These are phyloP conservation scores for Perodicticus potto DNA, from an alignment of 2,797 vertebrate genomes.

Conservation along the genomic window DNA sequence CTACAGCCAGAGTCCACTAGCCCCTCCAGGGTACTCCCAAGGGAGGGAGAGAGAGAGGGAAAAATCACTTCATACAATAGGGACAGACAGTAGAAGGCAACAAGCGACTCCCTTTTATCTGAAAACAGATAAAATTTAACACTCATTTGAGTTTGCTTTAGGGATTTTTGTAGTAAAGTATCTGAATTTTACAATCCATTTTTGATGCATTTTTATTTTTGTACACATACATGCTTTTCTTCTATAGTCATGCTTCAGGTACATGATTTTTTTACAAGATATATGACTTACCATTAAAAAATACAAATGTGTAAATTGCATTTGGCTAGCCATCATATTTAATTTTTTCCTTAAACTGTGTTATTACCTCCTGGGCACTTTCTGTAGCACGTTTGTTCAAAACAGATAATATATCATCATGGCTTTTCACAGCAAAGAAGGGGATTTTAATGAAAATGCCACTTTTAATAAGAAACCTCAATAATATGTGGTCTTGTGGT, in stretches of 20 bases:
- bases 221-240: conserved; percentile 53
- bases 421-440: conserved; percentile 78
- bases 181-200: neutral
- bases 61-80: neutral
- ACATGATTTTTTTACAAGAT: conserved; percentile 76
- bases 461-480: conserved; percentile 86
- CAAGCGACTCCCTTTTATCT: neutral
- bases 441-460: conserved; percentile 88
- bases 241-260: conserved; percentile 73
- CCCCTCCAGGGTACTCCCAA: neutral
- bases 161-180: neutral
- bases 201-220: conserved; percentile 34
- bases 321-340: conserved; percentile 82
- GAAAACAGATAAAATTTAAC: neutral
- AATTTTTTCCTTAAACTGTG: conserved; percentile 84
- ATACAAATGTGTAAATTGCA: conserved; percentile 79
- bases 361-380: conserved; percentile 83
- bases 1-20: too few relatives aligned
- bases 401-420: conserved; percentile 77
- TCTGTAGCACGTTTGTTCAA: conserved; percentile 62
- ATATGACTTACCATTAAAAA: conserved; percentile 71
- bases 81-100: neutral
- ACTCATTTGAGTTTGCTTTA: conserved; percentile 17
- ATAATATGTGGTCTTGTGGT: conserved; percentile 80
- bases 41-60: neutral